Conservation (phyloP, 1,140 invertebrate genomes). For the Phortica variegata region DNA sequence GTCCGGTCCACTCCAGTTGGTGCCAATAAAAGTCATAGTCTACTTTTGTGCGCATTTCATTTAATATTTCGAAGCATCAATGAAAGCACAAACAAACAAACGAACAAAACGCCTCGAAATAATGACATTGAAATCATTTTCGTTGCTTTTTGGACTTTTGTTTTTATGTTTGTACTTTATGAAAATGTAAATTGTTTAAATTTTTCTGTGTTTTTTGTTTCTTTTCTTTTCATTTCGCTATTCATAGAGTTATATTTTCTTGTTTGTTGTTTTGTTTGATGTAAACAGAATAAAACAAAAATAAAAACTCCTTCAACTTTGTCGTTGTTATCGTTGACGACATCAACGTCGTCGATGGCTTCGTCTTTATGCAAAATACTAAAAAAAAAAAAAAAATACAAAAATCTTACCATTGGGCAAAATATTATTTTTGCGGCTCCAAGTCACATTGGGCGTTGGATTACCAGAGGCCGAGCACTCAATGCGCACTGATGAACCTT, state of each 20-base stretch:
- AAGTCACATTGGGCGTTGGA: conserved; percentile 67
- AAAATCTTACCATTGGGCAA: conserved; percentile 64
- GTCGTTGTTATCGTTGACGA: background rate
- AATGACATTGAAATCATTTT: conserved; percentile 29
- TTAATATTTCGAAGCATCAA: no score
- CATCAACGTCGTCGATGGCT: background rate
- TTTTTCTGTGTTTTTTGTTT: conserved; percentile 45
- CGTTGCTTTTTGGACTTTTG: conserved; percentile 47
- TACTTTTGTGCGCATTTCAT: conserved; percentile 31
- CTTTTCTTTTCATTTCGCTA: conserved; percentile 13
- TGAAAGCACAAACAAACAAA: conserved; percentile 31
- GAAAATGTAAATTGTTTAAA: conserved; percentile 42
- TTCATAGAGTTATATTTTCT: background rate
- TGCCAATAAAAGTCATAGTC: no score
- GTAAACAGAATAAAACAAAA: no score
- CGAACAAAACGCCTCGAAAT: conserved; percentile 1
- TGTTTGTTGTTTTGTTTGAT: background rate
- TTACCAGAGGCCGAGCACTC: conserved; percentile 68
- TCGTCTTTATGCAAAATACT: conserved; percentile 39
- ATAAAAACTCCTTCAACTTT: no score
- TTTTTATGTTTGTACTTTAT: conserved; percentile 30
- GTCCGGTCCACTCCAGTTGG: no score
- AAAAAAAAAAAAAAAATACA: no score
- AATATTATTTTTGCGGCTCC: conserved; percentile 67
- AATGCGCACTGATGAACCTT: conserved; percentile 65